Percentiles rank a stretch among this genome's conserved stretches.
These are phyloP conservation scores for Polylopha cassiicola DNA, from an alignment of 2,888 invertebrate species.

Conservation along the genomic window DNA sequence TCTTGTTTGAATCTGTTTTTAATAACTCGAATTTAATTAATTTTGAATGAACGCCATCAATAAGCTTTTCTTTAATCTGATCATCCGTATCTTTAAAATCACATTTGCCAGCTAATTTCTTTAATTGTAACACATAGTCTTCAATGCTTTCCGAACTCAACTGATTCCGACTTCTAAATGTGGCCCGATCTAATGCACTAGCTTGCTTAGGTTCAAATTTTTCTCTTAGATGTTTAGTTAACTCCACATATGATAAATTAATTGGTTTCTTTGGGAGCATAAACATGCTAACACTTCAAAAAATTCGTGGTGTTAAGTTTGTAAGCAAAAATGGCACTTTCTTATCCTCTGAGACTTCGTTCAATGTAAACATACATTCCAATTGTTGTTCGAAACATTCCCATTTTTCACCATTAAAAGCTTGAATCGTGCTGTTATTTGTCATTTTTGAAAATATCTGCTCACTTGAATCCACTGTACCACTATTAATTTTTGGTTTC, in stretches of 20 bases:
- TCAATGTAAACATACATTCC: slow-evolving; percentile 2
- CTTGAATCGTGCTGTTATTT: background rate
- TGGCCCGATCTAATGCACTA: slow-evolving; percentile 2
- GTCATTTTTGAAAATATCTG: too few species aligned
- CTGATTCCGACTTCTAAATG: slow-evolving; percentile 21
- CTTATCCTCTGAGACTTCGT: slow-evolving; percentile 1
- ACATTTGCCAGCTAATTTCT: slow-evolving; percentile 17
- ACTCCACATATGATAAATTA: background rate
- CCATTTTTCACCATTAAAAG: slow-evolving; percentile 7
- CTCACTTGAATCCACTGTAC: too few species aligned
- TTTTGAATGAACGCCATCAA: slow-evolving; percentile 17
- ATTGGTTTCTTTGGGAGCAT: slow-evolving; percentile 4
- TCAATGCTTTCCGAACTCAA: slow-evolving; percentile 13
- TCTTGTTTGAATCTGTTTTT: slow-evolving; percentile 3
- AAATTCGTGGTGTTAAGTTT: slow-evolving; percentile 1
- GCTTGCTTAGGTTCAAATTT: slow-evolving; percentile 2
- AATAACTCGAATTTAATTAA: slow-evolving; percentile 17
- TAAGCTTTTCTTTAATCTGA: slow-evolving; percentile 25
- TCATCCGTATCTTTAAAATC: slow-evolving; percentile 22
- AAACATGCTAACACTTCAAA: too few species aligned
- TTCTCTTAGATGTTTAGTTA: background rate
- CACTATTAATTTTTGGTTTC: too few species aligned
- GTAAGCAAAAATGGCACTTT: slow-evolving; percentile 8
- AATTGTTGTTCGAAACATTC: slow-evolving; percentile 13
- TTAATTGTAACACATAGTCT: slow-evolving; percentile 17